phyloP scores from a whole-genome alignment of 2,888 invertebrate genomes.

The Limnephilus rhombicus region DNA sequence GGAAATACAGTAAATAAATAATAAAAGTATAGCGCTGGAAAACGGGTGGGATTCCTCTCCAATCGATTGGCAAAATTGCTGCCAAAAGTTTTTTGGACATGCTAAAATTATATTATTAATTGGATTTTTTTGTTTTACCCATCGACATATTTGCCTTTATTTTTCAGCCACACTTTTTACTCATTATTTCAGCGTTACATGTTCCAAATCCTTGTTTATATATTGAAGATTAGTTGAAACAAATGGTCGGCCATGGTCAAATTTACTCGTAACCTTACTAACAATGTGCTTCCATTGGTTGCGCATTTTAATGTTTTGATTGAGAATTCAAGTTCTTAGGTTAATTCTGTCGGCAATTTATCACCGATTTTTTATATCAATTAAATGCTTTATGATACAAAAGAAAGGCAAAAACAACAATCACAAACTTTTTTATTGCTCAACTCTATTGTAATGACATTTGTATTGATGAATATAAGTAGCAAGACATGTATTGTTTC shows the following conservation, averaged over 20 bases:
- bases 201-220: neutral
- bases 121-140: neutral
- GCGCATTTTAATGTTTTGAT: neutral
- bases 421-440: neutral
- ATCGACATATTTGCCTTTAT: neutral
- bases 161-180: neutral
- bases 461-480: too few species aligned
- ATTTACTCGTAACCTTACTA: neutral
- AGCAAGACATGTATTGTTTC: too few species aligned
- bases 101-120: neutral
- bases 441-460: neutral
- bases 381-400: neutral
- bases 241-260: neutral
- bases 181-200: neutral
- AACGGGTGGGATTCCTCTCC: too few species aligned
- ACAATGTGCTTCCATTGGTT: neutral
- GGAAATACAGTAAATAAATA: too few species aligned
- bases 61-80: too few species aligned
- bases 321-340: neutral
- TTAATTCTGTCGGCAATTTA: neutral
- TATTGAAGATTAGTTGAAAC: too few species aligned
- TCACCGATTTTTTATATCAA: neutral
- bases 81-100: neutral
- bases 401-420: neutral
- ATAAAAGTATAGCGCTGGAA: too few species aligned